Conservation (phyloP, 2,888 invertebrate species). For the Caenorhabditis angaria region DNA sequence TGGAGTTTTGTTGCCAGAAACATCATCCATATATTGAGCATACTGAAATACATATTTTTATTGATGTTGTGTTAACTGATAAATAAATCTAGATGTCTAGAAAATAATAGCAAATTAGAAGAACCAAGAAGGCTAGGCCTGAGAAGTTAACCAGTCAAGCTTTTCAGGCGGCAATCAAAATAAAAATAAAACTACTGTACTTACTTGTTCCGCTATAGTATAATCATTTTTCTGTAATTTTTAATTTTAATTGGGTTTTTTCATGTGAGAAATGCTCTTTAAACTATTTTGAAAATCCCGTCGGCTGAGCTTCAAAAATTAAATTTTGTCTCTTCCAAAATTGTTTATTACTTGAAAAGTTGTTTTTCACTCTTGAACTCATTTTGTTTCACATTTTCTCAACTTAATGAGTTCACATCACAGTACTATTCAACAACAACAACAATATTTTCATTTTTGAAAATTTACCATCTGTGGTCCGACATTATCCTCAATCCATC, state of each 20-base stretch:
- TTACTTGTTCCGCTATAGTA: constrained; percentile 43
- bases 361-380: too few species aligned
- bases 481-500: constrained; percentile 72
- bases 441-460: neutral
- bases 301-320: too few species aligned
- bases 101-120: constrained; percentile 21
- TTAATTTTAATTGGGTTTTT: neutral
- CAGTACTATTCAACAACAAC: neutral
- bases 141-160: too few species aligned
- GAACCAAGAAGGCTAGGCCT: neutral
- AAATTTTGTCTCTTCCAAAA: too few species aligned
- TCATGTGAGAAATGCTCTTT: too few species aligned
- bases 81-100: neutral
- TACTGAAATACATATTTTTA: constrained; percentile 50
- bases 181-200: constrained; percentile 5
- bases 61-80: neutral
- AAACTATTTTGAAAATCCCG: too few species aligned
- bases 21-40: constrained; percentile 65
- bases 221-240: constrained; percentile 47
- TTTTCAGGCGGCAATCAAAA: neutral
- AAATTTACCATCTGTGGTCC: constrained; percentile 51
- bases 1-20: constrained; percentile 52
- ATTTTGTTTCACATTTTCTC: too few species aligned
- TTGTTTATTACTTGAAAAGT: too few species aligned
- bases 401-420: neutral